These are phyloP conservation scores for Gymnocephalus cernua DNA, from an alignment of 2,113 vertebrate genomes.

Conservation along the genomic window DNA sequence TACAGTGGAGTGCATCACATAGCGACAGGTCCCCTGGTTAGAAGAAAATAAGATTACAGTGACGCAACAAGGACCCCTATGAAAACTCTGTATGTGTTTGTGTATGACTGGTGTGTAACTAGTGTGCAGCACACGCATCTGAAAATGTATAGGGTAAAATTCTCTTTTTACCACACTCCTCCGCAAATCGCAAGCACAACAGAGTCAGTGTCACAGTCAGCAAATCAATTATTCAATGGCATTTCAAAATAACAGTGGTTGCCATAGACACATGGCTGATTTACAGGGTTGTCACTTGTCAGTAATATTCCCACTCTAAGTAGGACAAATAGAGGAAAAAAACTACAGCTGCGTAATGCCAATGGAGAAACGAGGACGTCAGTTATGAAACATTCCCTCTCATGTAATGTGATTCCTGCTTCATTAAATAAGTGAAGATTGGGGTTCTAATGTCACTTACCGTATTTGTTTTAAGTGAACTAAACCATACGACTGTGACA, in stretches of 20 bases:
- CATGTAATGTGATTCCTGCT: conserved; percentile 14
- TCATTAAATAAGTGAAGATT: conserved; percentile 14
- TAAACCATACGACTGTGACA: not conserved
- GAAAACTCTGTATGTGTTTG: conserved; percentile 3
- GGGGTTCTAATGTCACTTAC: not conserved
- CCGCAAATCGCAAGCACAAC: conserved; percentile 61
- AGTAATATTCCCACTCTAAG: conserved; percentile 62
- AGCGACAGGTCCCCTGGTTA: conserved; percentile 19
- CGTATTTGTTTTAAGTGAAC: conserved; percentile 11
- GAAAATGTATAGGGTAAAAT: conserved; percentile 50
- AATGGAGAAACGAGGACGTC: conserved; percentile 27
- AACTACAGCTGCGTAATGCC: conserved; percentile 22
- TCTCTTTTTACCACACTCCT: conserved; percentile 45
- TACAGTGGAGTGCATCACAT: conserved; percentile 10
- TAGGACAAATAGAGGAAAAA: conserved; percentile 60
- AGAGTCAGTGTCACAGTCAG: conserved; percentile 64
- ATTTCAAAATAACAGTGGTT: conserved; percentile 78
- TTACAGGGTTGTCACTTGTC: conserved; percentile 69
- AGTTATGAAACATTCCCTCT: conserved; percentile 27
- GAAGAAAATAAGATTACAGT: conserved; percentile 48
- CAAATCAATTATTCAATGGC: conserved; percentile 79
- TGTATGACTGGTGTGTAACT: conserved; percentile 1
- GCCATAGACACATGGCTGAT: conserved; percentile 76
- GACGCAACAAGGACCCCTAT: conserved; percentile 20
- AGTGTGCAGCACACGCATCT: conserved; percentile 16